Percentiles rank a stretch among this genome's conserved stretches.
These are phyloP conservation scores for Onchidella celtica DNA, from an alignment of 2,888 invertebrate genomes.

Conservation along the genomic window DNA sequence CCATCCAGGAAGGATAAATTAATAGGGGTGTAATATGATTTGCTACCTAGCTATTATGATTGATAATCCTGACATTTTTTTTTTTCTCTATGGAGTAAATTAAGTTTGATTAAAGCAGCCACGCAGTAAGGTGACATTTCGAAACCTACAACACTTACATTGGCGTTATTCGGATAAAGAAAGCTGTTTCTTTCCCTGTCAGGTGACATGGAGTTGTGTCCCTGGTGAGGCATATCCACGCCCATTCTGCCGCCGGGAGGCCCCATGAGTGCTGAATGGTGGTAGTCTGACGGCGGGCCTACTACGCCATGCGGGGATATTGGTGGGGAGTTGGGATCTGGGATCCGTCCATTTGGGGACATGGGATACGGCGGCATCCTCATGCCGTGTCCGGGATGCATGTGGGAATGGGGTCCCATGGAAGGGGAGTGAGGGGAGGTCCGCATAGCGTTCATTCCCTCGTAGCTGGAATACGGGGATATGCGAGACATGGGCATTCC, in stretches of 20 bases:
- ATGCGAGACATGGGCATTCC: background rate
- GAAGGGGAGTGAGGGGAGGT: background rate
- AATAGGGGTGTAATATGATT: no score
- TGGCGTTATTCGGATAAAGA: constrained; percentile 21
- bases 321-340: background rate
- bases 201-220: background rate
- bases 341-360: background rate
- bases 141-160: no score
- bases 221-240: background rate
- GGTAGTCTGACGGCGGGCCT: background rate
- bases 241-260: background rate
- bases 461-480: background rate
- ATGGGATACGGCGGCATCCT: constrained; percentile 3
- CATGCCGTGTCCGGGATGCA: background rate
- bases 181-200: constrained; percentile 7
- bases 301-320: background rate
- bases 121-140: no score
- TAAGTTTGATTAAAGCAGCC: no score
- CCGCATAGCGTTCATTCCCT: background rate
- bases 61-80: no score
- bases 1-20: no score
- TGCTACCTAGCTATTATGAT: no score
- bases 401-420: background rate
- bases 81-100: no score
- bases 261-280: background rate